Percentiles rank a stretch among this genome's conserved stretches.
Evolutionary conservation across 2,797 vertebrate species (phyloP).

Genomic region (Melanotaenia trifasciata): DNA sequence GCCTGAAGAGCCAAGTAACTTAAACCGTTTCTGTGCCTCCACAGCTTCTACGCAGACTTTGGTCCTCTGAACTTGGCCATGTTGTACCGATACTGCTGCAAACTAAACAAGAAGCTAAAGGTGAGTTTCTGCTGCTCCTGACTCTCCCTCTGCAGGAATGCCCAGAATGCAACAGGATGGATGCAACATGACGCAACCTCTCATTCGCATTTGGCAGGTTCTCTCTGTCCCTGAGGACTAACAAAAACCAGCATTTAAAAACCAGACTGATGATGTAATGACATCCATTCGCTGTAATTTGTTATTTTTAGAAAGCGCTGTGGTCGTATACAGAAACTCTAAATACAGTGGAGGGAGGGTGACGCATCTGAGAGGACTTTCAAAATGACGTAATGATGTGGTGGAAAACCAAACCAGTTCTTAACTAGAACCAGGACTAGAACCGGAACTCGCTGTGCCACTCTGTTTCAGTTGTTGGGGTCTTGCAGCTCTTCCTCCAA

Average conservation of each 20-base stretch:
- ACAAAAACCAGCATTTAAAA: no score
- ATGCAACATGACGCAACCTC: slow-evolving; percentile 24
- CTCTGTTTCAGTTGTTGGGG: no score
- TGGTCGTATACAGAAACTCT: no score
- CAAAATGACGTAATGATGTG: no score
- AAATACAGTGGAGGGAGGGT: no score
- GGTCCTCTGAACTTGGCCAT: slow-evolving; percentile 88
- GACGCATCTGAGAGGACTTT: no score
- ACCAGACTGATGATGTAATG: no score
- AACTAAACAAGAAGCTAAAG: slow-evolving; percentile 98
- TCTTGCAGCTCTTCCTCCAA: not conserved
- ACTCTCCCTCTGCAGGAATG: slow-evolving; percentile 59
- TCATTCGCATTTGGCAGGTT: not conserved
- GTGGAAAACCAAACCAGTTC: no score
- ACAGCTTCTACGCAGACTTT: slow-evolving; percentile 74
- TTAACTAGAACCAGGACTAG: no score
- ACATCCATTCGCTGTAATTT: no score
- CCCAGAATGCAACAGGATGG: slow-evolving; percentile 62
- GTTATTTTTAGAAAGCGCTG: no score
- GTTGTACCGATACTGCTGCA: slow-evolving; percentile 96
- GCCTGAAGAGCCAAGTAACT: not conserved
- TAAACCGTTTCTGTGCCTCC: slow-evolving; percentile 15
- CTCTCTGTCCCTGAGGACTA: not conserved
- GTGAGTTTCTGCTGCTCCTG: slow-evolving; percentile 79
- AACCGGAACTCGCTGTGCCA: no score